phyloP scores from a whole-genome alignment of 2,888 invertebrate genomes.

The Charanyca ferruginea region DNA sequence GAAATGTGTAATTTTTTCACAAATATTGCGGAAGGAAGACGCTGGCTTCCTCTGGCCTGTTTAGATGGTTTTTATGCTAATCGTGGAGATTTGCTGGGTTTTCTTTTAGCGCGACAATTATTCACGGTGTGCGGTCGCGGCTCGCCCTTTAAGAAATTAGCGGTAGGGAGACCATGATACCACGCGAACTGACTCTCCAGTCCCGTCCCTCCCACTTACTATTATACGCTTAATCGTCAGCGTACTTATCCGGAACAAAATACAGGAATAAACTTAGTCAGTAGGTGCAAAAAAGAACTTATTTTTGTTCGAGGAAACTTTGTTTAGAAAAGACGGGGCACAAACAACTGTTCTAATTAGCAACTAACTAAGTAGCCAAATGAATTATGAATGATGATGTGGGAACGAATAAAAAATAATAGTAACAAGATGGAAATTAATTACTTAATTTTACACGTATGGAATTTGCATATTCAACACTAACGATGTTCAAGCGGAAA shows the following conservation, averaged over 20 bases:
- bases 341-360: not conserved
- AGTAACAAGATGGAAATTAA: constrained; percentile 9
- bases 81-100: constrained; percentile 87
- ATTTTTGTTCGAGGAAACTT: constrained; percentile 7
- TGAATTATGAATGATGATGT: constrained; percentile 11
- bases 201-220: constrained; percentile 12
- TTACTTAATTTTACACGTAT: constrained; percentile 15
- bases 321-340: not conserved
- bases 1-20: constrained; percentile 89
- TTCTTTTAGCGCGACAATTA: constrained; percentile 88
- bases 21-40: constrained; percentile 90
- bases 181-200: constrained; percentile 23
- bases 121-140: constrained; percentile 80
- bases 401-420: not conserved
- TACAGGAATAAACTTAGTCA: constrained; percentile 32
- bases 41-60: constrained; percentile 86
- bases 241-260: constrained; percentile 34
- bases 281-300: constrained; percentile 17
- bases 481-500: constrained; percentile 11
- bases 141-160: constrained; percentile 83
- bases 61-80: constrained; percentile 91
- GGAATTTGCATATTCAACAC: constrained; percentile 20
- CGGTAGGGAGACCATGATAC: constrained; percentile 63
- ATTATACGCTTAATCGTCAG: constrained; percentile 34
- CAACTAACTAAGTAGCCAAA: not conserved